A percentile compares a stretch with the other conserved stretches of the same genome.
Conservation (phyloP, 2,888 invertebrate species). For the Xylota sylvarum region DNA sequence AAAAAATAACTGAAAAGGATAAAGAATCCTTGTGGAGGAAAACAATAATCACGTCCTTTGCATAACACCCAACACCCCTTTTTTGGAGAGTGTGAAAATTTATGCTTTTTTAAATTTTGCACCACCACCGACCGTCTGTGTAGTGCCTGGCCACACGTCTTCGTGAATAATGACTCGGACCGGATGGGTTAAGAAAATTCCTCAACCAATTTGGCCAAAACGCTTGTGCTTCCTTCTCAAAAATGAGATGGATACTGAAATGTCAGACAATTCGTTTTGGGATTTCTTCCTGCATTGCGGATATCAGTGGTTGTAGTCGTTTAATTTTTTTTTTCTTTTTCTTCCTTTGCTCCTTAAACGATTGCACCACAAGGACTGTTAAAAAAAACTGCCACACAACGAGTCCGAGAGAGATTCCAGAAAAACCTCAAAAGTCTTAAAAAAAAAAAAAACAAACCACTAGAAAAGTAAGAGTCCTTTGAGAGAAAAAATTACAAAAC, state of each 20-base stretch:
- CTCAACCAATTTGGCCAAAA: conserved; percentile 29
- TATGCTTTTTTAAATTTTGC: conserved; percentile 68
- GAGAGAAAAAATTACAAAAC: neutral
- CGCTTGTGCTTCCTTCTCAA: conserved; percentile 1
- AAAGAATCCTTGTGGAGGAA: conserved; percentile 55
- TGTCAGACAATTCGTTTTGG: conserved; percentile 66
- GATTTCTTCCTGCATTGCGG: conserved; percentile 71
- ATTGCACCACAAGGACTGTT: conserved; percentile 63
- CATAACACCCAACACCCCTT: conserved; percentile 54
- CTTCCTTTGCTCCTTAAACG: conserved; percentile 52
- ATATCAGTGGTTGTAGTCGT: conserved; percentile 40
- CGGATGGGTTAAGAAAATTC: conserved; percentile 55
- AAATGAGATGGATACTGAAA: conserved; percentile 26
- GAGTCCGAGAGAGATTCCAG: conserved; percentile 7
- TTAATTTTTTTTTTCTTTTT: neutral
- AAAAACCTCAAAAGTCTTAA: conserved; percentile 8
- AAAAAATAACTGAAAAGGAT: conserved; percentile 21
- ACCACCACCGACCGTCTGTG: neutral
- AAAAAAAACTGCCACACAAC: conserved; percentile 38
- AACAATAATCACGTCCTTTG: conserved; percentile 75
- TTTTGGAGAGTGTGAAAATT: conserved; percentile 60
- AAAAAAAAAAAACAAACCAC: conserved; percentile 12
- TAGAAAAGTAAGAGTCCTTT: conserved; percentile 40
- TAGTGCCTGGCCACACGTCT: conserved; percentile 58
- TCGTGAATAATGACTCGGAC: conserved; percentile 66